Conservation (phyloP, 2,797 vertebrate genomes). For the Neosalanx taihuensis region DNA sequence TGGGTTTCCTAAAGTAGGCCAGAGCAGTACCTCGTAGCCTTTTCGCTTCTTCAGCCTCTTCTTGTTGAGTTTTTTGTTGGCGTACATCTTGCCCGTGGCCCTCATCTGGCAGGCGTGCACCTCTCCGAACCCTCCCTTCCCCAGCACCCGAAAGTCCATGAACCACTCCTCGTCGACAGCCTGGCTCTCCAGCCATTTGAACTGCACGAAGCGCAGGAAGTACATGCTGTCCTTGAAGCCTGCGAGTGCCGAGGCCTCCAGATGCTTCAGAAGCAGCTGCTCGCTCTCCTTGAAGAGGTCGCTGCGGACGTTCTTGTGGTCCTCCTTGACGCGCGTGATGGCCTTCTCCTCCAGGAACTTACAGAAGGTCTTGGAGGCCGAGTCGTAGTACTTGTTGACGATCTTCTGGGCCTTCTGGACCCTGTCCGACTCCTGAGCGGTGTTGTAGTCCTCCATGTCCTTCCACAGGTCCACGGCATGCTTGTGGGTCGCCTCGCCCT, state of each 20-base stretch:
- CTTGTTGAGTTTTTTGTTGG: constrained; percentile 80
- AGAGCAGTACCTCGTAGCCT: constrained; percentile 68
- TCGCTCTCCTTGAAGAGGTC: constrained; percentile 76
- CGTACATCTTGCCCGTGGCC: constrained; percentile 79
- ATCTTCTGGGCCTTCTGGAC: constrained; percentile 71
- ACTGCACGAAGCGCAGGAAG: constrained; percentile 75
- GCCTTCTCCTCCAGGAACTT: constrained; percentile 73
- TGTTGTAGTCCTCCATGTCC: constrained; percentile 69
- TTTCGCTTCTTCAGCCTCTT: constrained; percentile 78
- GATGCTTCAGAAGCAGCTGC: constrained; percentile 67
- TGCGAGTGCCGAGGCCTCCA: constrained; percentile 55
- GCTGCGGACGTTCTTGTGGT: constrained; percentile 61
- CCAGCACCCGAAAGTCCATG: constrained; percentile 76
- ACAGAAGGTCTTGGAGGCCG: constrained; percentile 70
- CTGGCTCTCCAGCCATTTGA: constrained; percentile 76
- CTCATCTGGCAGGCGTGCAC: constrained; percentile 76
- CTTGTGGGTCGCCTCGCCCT: constrained; percentile 51
- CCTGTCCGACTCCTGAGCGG: constrained; percentile 64
- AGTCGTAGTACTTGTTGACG: constrained; percentile 71
- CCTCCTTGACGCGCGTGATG: constrained; percentile 70
- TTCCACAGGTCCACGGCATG: constrained; percentile 69
- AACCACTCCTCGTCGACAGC: constrained; percentile 75
- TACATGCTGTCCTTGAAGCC: constrained; percentile 73
- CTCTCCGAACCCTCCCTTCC: constrained; percentile 77
- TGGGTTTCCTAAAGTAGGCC: neutral